Evolutionary conservation across 2,113 vertebrate species (phyloP), one percentile per base, ranked within the genome.

Genomic region (Heterotis niloticus): DNA sequence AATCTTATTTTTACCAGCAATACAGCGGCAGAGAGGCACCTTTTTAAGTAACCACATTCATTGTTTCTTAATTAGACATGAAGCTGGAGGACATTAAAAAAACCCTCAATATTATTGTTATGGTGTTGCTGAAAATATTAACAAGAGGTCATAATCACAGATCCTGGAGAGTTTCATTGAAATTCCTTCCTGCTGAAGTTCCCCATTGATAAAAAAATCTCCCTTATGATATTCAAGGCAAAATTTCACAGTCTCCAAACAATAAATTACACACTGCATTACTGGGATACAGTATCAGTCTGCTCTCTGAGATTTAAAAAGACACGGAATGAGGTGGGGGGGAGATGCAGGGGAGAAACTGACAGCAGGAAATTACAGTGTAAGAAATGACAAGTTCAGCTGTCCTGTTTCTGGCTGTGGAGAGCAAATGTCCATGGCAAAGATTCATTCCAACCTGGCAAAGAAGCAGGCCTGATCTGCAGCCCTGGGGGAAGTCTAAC

Each of bases 311-410:
- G 34, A 71, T 51, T 44, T 44, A 71, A 10, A 71, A n/a, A 71
- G 29, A 11, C 13, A n/a, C 18, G n/a, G 68, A 10, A 51, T 71
- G 4, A 5, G 52, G 68, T 20, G 29, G 52, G 20, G n/a, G 34
- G 68, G 29, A 71, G 44, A 44, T 71, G 68, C 18, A 51, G 18
- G 18, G 52, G 34, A n/a, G 16, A 51, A 44, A 18, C 44, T 51
- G n/a, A 29, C 11, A 52, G 4, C 20, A n/a, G n/a, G 18, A 52
- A 11, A 52, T 51, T 4, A 71, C 13, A 71, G n/a, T 71, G n/a
- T 71, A 18, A 71, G 28, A 71, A 71, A 52, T 16, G 10, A 62
- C 59, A 62, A 71, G 29, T 71, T 71, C 29, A 51, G 68, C 34
- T 20, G 10, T n/a, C 20, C 5, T 69, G 17, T 16, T 51, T 17